Conservation (phyloP, 2,113 vertebrate species). For the Xyliphius kryptos region DNA sequence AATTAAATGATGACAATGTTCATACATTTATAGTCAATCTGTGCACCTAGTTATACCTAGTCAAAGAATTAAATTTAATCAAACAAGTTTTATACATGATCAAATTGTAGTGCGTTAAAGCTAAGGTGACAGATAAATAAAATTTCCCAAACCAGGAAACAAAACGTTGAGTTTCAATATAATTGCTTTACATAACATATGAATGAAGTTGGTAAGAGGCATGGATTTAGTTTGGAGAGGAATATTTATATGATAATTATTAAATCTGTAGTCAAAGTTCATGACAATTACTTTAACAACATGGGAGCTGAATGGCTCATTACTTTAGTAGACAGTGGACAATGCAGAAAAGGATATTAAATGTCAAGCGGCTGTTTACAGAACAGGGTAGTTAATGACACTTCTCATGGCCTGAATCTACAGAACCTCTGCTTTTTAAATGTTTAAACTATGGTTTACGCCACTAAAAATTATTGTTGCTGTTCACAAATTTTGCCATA, state of each 20-base stretch:
- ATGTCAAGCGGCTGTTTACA: slow-evolving; percentile 34
- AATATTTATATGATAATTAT: slow-evolving; percentile 46
- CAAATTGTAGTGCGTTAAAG: too few species aligned
- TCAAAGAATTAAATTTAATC: too few species aligned
- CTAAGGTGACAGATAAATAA: slow-evolving; percentile 7
- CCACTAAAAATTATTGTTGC: too few species aligned
- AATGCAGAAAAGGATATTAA: slow-evolving; percentile 40
- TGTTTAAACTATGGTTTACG: slow-evolving; percentile 26
- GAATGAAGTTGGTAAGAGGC: slow-evolving; percentile 27
- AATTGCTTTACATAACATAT: too few species aligned
- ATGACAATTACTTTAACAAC: slow-evolving; percentile 42
- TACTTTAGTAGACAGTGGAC: slow-evolving; percentile 28
- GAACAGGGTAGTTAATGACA: slow-evolving; percentile 18
- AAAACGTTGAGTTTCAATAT: too few species aligned
- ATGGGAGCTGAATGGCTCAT: slow-evolving; percentile 36
- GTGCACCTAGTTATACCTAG: too few species aligned
- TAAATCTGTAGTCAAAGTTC: slow-evolving; percentile 37
- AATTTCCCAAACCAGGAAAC: too few species aligned
- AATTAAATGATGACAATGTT: too few species aligned
- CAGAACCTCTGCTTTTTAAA: slow-evolving; percentile 18
- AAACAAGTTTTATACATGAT: too few species aligned
- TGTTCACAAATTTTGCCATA: slow-evolving; percentile 17
- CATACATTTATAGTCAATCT: neutral
- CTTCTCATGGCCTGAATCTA: slow-evolving; percentile 20
- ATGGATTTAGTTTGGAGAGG: slow-evolving; percentile 26